These are phyloP conservation scores for Pluvianellus socialis DNA, from an alignment of 2,113 vertebrate species.

Conservation along the genomic window DNA sequence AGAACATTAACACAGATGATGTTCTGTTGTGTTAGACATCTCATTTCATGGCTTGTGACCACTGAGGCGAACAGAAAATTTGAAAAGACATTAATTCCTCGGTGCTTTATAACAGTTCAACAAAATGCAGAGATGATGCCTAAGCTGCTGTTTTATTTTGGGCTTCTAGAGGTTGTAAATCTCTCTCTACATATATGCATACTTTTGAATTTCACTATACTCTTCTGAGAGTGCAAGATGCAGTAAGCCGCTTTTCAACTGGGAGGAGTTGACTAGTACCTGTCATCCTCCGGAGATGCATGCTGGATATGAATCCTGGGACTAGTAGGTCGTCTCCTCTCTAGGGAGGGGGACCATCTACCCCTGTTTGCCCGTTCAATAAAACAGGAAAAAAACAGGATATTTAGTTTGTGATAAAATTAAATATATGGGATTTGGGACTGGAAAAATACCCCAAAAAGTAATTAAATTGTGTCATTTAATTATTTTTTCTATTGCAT, in stretches of 20 bases:
- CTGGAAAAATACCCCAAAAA: slow-evolving; percentile 75
- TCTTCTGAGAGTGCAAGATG: slow-evolving; percentile 51
- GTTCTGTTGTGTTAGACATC: not conserved
- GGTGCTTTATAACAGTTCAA: slow-evolving; percentile 52
- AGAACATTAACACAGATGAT: not conserved
- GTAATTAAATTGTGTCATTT: not conserved
- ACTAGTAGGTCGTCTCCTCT: slow-evolving; percentile 93
- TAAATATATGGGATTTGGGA: slow-evolving; percentile 57
- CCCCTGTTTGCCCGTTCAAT: slow-evolving; percentile 80
- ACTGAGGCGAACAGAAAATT: not conserved
- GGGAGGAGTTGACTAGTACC: slow-evolving; percentile 87
- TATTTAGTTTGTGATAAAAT: slow-evolving; percentile 75
- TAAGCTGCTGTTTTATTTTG: not conserved
- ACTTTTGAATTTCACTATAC: not conserved
- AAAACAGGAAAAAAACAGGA: slow-evolving; percentile 79
- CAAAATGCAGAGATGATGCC: not conserved
- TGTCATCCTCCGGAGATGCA: slow-evolving; percentile 96
- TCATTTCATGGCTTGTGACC: not conserved
- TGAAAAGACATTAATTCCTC: not conserved
- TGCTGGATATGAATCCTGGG: slow-evolving; percentile 99
- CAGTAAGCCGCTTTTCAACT: slow-evolving; percentile 55
- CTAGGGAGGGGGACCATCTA: slow-evolving; percentile 90
- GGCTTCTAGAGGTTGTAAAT: not conserved
- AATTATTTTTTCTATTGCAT: not conserved
- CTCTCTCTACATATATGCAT: not conserved